phyloP scores from a whole-genome alignment of 1,140 invertebrate species.

The Zaprionus taronus region DNA sequence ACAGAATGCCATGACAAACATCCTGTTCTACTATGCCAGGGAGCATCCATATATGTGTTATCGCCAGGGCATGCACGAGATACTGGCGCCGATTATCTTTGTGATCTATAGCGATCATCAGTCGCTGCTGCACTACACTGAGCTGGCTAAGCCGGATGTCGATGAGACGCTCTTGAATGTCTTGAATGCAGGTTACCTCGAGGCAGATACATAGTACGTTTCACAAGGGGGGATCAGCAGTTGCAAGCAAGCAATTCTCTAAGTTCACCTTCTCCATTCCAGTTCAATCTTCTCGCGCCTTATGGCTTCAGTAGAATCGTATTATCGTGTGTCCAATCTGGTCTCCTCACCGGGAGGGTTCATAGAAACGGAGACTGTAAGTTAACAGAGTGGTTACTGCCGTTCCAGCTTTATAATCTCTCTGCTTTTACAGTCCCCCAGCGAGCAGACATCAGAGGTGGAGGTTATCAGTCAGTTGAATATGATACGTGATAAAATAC shows the following conservation, averaged over 20 bases:
- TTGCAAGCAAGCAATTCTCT: not conserved
- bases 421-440: constrained; percentile 42
- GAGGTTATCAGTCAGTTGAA: constrained; percentile 89
- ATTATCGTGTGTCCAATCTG: constrained; percentile 88
- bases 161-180: constrained; percentile 86
- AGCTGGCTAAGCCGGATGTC: constrained; percentile 75
- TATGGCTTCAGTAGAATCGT: constrained; percentile 90
- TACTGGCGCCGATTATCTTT: constrained; percentile 91
- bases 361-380: constrained; percentile 33
- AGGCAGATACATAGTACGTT: constrained; percentile 91
- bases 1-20: constrained; percentile 88
- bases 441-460: constrained; percentile 84
- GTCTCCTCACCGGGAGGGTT: constrained; percentile 85
- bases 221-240: not conserved
- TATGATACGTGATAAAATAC: constrained; percentile 88
- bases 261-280: constrained; percentile 57
- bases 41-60: constrained; percentile 90
- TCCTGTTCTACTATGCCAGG: constrained; percentile 89
- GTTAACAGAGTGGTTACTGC: constrained; percentile 42
- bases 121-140: constrained; percentile 85
- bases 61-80: constrained; percentile 94
- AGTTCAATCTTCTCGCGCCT: constrained; percentile 90
- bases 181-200: constrained; percentile 88
- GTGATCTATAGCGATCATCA: constrained; percentile 90
- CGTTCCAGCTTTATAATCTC: constrained; percentile 1